Conservation (phyloP, 2,888 invertebrate genomes). For the Sinotaia quadrata region DNA sequence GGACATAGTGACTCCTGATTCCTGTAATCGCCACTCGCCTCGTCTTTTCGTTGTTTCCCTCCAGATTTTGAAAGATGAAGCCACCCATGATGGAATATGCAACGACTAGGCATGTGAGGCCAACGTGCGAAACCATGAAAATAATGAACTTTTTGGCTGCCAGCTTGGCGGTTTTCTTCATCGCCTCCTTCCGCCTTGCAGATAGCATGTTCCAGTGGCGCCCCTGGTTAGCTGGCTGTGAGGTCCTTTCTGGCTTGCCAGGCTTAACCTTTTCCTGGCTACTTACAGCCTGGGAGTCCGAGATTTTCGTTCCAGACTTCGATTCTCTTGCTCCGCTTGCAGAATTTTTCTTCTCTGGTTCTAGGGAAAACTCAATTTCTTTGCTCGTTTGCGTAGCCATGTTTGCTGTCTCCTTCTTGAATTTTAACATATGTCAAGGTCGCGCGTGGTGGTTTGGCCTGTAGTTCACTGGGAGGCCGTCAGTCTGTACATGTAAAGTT, state of each 20-base stretch:
- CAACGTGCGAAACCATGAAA: slow-evolving; percentile 96
- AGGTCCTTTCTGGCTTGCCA: not conserved
- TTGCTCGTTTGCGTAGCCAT: not conserved
- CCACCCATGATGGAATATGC: slow-evolving; percentile 91
- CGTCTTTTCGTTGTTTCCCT: slow-evolving; percentile 69
- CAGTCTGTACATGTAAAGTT: no score
- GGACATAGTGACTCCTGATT: slow-evolving; percentile 9
- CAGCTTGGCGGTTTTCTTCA: slow-evolving; percentile 33
- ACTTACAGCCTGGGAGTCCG: no score
- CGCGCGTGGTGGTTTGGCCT: not conserved
- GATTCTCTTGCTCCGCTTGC: not conserved
- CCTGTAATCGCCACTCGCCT: slow-evolving; percentile 8
- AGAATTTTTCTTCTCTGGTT: not conserved
- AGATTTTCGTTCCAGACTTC: no score
- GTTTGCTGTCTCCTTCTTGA: no score
- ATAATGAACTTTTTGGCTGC: slow-evolving; percentile 80
- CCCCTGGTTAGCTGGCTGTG: not conserved
- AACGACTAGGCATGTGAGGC: slow-evolving; percentile 91
- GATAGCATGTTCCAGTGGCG: not conserved
- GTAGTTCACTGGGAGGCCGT: not conserved
- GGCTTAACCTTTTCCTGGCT: no score
- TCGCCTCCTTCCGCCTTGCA: slow-evolving; percentile 1
- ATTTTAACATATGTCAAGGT: not conserved
- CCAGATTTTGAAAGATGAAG: slow-evolving; percentile 88
- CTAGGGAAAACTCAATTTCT: not conserved